A percentile compares a stretch with the other conserved stretches of the same genome.
Evolutionary conservation across 2,797 vertebrate species (phyloP).

Genomic region (Sphenodon punctatus): DNA sequence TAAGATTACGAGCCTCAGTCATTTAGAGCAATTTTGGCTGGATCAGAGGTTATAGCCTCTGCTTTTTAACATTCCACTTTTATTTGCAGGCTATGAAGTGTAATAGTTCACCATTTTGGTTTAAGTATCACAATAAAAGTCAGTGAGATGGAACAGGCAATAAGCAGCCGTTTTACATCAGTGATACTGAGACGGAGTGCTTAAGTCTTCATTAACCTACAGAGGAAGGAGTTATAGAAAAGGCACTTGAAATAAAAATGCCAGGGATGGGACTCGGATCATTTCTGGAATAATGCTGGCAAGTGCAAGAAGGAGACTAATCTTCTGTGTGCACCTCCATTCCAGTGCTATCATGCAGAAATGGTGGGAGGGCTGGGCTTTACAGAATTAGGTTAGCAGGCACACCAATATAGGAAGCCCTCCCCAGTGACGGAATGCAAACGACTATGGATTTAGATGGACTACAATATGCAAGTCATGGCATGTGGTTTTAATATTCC

Average conservation of each 20-base stretch:
- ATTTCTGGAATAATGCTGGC: background rate
- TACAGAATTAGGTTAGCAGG: too few relatives aligned
- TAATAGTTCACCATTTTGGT: slow-evolving; percentile 84
- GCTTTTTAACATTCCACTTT: slow-evolving; percentile 80
- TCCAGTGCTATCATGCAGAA: too few relatives aligned
- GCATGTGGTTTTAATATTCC: too few relatives aligned
- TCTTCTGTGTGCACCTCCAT: too few relatives aligned
- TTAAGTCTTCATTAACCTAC: slow-evolving; percentile 75
- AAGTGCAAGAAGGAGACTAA: accelerated
- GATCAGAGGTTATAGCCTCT: slow-evolving; percentile 75
- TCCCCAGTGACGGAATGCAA: too few relatives aligned
- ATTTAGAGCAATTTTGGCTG: slow-evolving; percentile 70
- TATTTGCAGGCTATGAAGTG: slow-evolving; percentile 83
- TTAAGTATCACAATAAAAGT: slow-evolving; percentile 84
- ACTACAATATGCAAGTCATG: too few relatives aligned
- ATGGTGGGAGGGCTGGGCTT: too few relatives aligned
- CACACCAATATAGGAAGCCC: too few relatives aligned
- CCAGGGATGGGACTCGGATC: background rate
- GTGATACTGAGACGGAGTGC: slow-evolving; percentile 64
- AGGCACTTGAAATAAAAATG: slow-evolving; percentile 47
- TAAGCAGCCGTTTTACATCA: slow-evolving; percentile 80
- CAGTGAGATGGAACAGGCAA: slow-evolving; percentile 82
- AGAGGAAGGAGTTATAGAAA: slow-evolving; percentile 56
- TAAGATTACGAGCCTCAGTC: slow-evolving; percentile 70
- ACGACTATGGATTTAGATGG: too few relatives aligned